These are phyloP conservation scores for Grus americana DNA, from an alignment of 2,113 vertebrate species.

Conservation along the genomic window DNA sequence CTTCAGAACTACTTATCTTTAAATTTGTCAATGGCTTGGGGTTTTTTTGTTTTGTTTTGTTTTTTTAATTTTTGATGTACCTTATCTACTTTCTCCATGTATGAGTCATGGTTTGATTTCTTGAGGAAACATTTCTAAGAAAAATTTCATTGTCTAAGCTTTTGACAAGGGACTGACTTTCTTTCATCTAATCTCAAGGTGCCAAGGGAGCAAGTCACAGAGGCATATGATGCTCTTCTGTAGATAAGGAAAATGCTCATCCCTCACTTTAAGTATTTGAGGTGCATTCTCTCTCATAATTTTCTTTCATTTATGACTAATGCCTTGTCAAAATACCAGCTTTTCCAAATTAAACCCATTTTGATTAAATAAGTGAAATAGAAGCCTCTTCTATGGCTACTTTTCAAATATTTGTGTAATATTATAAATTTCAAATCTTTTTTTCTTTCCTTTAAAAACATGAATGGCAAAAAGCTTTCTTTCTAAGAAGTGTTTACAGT, in stretches of 20 bases:
- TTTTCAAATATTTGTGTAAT: neutral
- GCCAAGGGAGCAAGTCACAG: neutral
- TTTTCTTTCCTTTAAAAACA: neutral
- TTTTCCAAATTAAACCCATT: neutral
- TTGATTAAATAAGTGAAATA: neutral
- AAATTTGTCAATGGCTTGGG: neutral
- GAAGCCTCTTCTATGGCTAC: neutral
- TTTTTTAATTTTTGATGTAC: too few relatives aligned
- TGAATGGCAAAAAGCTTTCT: neutral
- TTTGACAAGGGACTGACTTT: neutral
- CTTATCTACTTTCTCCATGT: neutral
- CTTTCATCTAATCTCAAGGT: neutral
- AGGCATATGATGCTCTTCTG: neutral
- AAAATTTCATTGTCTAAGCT: neutral
- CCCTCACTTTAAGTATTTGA: neutral
- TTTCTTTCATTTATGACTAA: neutral
- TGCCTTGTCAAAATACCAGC: neutral
- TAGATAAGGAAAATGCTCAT: neutral
- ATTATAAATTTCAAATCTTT: neutral
- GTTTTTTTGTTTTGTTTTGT: too few relatives aligned
- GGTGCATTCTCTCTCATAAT: neutral
- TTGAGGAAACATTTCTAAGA: neutral
- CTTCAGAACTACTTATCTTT: neutral
- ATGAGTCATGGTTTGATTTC: neutral
- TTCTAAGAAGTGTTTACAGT: neutral